phyloP scores from a whole-genome alignment of 2,113 vertebrate species.

The Bettongia penicillata region DNA sequence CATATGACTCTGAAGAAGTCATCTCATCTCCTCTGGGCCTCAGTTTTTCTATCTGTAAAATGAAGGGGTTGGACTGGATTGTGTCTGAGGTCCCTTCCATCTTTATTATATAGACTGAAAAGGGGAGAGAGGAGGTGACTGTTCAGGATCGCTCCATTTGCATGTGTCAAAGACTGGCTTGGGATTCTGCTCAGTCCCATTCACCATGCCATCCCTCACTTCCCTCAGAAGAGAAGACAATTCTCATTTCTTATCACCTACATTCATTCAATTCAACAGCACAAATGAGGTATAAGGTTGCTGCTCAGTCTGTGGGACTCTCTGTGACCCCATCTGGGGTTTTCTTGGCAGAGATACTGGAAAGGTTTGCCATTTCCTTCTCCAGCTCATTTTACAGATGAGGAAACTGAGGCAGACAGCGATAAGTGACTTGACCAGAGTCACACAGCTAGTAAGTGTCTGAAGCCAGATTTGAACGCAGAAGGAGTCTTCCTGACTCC shows the following conservation, averaged over 20 bases:
- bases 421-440: not conserved
- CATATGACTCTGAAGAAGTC: not conserved
- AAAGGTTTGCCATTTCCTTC: not conserved
- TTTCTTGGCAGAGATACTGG: not conserved
- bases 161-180: not conserved
- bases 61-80: not conserved
- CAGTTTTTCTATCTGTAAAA: not conserved
- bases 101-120: not conserved
- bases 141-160: not conserved
- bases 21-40: not conserved
- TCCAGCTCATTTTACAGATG: not conserved
- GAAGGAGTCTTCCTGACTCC: not conserved
- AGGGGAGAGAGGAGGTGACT: not conserved
- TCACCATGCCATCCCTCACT: too few species aligned
- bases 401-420: not conserved
- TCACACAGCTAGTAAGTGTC: not conserved
- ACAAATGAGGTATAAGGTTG: not conserved
- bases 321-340: not conserved
- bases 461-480: not conserved
- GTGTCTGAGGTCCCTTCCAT: not conserved
- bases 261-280: not conserved
- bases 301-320: not conserved
- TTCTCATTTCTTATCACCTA: not conserved
- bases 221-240: not conserved
- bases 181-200: not conserved